phyloP scores from a whole-genome alignment of 1,140 invertebrate genomes.

The Phymastichus coffea region DNA sequence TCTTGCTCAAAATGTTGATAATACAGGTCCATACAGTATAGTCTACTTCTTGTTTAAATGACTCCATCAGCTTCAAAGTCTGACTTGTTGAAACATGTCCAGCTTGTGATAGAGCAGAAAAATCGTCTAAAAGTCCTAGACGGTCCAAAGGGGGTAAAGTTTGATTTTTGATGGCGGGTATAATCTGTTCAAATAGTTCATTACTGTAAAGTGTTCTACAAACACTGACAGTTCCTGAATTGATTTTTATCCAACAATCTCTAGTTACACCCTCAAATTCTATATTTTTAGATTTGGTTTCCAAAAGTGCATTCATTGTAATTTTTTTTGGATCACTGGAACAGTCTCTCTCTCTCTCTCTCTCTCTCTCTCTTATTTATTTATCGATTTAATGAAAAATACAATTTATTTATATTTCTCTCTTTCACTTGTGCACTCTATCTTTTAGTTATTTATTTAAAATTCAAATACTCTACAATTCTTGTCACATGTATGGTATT shows the following conservation, averaged over 20 bases:
- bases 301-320: slow-evolving; percentile 63
- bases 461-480: too few relatives aligned
- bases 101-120: slow-evolving; percentile 64
- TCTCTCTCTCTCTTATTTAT: too few relatives aligned
- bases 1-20: slow-evolving; percentile 36
- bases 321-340: slow-evolving; percentile 67
- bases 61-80: slow-evolving; percentile 46
- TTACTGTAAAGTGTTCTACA: slow-evolving; percentile 1
- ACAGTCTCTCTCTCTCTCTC: too few relatives aligned
- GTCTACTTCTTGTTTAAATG: slow-evolving; percentile 60
- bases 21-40: slow-evolving; percentile 64
- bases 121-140: slow-evolving; percentile 65
- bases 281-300: slow-evolving; percentile 62
- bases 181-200: background rate
- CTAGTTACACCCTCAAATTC: slow-evolving; percentile 66
- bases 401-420: too few relatives aligned
- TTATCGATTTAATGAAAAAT: too few relatives aligned
- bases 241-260: slow-evolving; percentile 82
- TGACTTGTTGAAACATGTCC: slow-evolving; percentile 59
- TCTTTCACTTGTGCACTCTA: too few relatives aligned
- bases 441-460: too few relatives aligned
- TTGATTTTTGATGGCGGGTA: background rate
- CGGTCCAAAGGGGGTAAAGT: slow-evolving; percentile 64
- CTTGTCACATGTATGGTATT: too few relatives aligned
- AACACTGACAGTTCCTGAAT: slow-evolving; percentile 56